Evolutionary conservation across 1,140 invertebrate species (phyloP).

Genomic region (Akabosia matsudoensis): DNA sequence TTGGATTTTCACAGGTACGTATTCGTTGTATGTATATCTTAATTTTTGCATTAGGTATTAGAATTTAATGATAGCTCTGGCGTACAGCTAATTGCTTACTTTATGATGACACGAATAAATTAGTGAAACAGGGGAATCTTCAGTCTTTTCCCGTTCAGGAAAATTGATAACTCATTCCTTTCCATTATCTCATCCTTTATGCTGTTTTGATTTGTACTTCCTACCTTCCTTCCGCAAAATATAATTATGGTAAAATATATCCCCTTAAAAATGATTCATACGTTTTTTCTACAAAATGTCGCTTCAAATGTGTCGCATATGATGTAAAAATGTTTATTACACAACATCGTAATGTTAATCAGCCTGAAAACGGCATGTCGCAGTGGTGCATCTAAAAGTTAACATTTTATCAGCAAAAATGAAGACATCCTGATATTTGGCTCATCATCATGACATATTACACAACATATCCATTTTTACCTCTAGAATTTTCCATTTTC

Average conservation of each 20-base stretch:
- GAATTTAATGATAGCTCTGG: no score
- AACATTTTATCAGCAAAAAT: neutral
- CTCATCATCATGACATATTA: neutral
- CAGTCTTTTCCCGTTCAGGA: neutral
- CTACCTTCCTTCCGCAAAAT: neutral
- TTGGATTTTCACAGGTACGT: no score
- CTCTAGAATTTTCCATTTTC: no score
- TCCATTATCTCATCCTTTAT: neutral
- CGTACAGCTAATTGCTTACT: neutral
- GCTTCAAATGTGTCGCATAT: neutral
- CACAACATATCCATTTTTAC: neutral
- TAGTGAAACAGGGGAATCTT: neutral
- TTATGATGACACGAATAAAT: neutral
- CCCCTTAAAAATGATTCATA: no score
- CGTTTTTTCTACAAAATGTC: neutral
- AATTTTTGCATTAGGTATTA: no score
- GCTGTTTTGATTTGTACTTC: neutral
- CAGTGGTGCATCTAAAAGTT: no score
- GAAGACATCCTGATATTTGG: neutral
- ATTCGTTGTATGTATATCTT: no score
- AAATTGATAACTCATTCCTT: neutral
- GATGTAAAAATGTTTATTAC: neutral
- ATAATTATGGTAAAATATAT: no score
- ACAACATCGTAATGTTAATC: neutral
- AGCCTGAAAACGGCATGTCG: no score